These are phyloP conservation scores for Paraescarpia echinospica DNA, from an alignment of 1,140 invertebrate species.

Conservation along the genomic window DNA sequence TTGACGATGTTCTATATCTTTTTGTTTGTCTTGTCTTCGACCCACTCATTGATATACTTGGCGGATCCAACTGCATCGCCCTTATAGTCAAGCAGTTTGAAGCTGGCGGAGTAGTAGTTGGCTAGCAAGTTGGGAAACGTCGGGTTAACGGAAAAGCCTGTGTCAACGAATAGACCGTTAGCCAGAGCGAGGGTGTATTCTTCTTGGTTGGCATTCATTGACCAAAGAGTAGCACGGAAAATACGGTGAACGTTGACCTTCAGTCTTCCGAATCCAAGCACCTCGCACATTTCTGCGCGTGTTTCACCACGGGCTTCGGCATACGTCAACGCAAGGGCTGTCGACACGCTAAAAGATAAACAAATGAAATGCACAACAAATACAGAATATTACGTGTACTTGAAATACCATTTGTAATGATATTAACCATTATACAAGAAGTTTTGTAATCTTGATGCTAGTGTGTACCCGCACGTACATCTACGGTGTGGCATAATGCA, in stretches of 20 bases:
- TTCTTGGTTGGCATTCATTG: not conserved
- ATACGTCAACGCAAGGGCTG: conserved; percentile 77
- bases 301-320: conserved; percentile 74
- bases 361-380: not conserved
- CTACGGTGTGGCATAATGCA: too few relatives aligned
- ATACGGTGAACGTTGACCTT: not conserved
- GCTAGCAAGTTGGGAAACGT: not conserved
- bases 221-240: not conserved
- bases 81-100: not conserved
- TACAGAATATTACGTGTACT: too few relatives aligned
- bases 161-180: not conserved
- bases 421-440: too few relatives aligned
- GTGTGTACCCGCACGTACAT: too few relatives aligned
- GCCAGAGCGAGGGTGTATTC: not conserved
- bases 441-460: too few relatives aligned
- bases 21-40: conserved; percentile 69
- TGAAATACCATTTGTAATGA: too few relatives aligned
- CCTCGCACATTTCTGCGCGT: conserved; percentile 56
- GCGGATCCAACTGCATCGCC: conserved; percentile 20
- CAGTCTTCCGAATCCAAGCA: not conserved
- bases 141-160: not conserved
- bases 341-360: conserved; percentile 71
- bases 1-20: conserved; percentile 73
- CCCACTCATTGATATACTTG: conserved; percentile 77
- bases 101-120: not conserved